Evolutionary conservation across 2,797 vertebrate species (phyloP), one percentile per base, ranked within the genome.

Genomic region (Melanotaenia trifasciata): DNA sequence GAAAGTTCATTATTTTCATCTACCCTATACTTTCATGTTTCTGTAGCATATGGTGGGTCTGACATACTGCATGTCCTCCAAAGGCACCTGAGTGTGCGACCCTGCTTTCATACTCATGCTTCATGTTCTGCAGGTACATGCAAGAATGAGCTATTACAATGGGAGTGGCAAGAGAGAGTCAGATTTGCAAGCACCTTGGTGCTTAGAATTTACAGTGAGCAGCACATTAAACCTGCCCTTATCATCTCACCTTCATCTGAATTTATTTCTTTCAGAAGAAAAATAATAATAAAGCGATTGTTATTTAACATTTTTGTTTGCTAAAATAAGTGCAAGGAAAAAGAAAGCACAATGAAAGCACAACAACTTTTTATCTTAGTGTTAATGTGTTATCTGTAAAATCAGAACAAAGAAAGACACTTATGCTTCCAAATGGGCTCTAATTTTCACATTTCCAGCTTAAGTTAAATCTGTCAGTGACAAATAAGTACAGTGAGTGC

Each of bases 101-200:
- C 70, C 68, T 53, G 60, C 74, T 87, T 84, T 86, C 84, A 84
- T 83, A 72, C 66, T 59, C 70, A 16, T 58, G 73, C 67, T 72
- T 77, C 82, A 76, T 80, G 80, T 83, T 86, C 63, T 53, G 67
- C 68, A 67, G 75, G 58, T 61, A 51, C 59, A 76, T 61, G 61
- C 60, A 71, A 68, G 73, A 89, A 67, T 72, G 76, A 87, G 78
- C 43, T 71, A 65, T 84, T 80, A 84, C 58, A 80, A 67, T 50
- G 50, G 59, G 30, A 83, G 70, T 70, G 77, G 57, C 74, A 76
- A 60, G 71, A 62, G 60, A 75, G 72, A 88, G 26, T 26, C 26
- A 26, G 26, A 26, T 26, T 26, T 26, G 26, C 2, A 5, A 81
- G 76, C 75, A 77, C 64, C 70, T 74, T 36, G 4, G 58, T 73